Base-by-base conservation (phyloP, 1,140 invertebrate species). In the Copidosoma floridanum region DNA sequence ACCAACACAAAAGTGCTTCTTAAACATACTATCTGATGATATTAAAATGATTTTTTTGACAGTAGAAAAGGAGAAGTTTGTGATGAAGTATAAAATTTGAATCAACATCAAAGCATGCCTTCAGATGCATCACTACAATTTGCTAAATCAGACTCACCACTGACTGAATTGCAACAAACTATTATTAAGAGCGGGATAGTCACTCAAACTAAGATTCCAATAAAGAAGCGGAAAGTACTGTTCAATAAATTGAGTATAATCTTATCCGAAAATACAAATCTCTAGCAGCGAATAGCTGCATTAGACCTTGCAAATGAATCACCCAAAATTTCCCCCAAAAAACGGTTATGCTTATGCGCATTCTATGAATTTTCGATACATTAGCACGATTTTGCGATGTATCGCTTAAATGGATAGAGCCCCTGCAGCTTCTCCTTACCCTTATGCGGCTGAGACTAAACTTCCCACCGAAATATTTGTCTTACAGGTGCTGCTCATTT, bases 371-470 rank as follows among this genome's bases (percentile, higher is more conserved):
- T 21, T 1, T 18, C 2, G 14, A 32, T 51, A 20, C 4, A 5
- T 50, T 37, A 24, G 11, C 27, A 50, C 35, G 23, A 50, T 41
- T 26, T 12, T 5, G 29, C 16, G n/a, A 26, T 41, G 16, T 21
- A 16, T 24, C 8, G 18, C 23, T 27, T 37, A 14, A 5, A 11
- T 55, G 14, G 26, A 38, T 10, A 24, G 23, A n/a, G n/a, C 51
- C 43, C 7, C 21, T 16, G 11, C 56, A 58, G 35, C 21, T 57
- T 2, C 14, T 57, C 16, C 14, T 58, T 5, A 40, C 46, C 12
- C 14, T 51, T 18, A 50, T 58, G 32, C 41, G 51, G 32, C 40
- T 58, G 11, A 50, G 56, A 40, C 27, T 48, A 20, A 50, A 58
- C 29, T 43, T 58, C 2, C 35, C 46, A 18, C 23, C 41, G 11